Base-by-base conservation (phyloP, 2,888 invertebrate genomes). In the Mesochorus sp. region DNA sequence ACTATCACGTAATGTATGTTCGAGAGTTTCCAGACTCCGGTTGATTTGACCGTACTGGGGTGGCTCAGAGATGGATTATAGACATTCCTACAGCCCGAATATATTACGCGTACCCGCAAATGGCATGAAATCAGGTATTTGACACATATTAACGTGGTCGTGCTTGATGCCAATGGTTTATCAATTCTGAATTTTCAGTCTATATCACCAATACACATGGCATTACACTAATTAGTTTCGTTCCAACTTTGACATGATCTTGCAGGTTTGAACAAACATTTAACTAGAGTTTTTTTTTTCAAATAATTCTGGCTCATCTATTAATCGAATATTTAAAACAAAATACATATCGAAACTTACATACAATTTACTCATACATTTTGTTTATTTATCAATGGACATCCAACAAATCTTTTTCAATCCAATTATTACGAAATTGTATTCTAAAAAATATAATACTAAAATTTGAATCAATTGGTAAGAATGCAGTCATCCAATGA, bases 71-170 rank as follows among this genome's bases (percentile, higher is more conserved):
- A 19, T 24, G 37, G 47, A 62, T 51, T 53, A 44, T 42, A 44
- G 19, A 39, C 75, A 70, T 68, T 70, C 68, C 47, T n/a, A 19
- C 19, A 42, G 28, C 31, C 39, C 6, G 12, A 17, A 19, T 10
- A 26, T 37, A 53, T 26, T 10, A 47, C 26, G 31, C 44, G 12
- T 34, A 26, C 12, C 34, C 42, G 39, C 73, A 28, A 55, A 47
- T 64, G 72, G 24, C 64, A 57, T 47, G 49, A 37, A 53, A 68
- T 47, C 53, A 75, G 61, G 67, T 34, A 75, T 75, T 75, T 67
- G 75, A 75, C 75, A 75, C 53, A 44, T 44, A 73, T 68, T 67
- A 53, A 31, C 37, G 34, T 34, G 44, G 42, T 61, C 6, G 6
- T 34, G 10, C 10, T 28, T 26, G 44, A 28, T 64, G 53, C 44